Evolutionary conservation across 2,797 vertebrate genomes (phyloP).

Genomic region (Sardinella longiceps): DNA sequence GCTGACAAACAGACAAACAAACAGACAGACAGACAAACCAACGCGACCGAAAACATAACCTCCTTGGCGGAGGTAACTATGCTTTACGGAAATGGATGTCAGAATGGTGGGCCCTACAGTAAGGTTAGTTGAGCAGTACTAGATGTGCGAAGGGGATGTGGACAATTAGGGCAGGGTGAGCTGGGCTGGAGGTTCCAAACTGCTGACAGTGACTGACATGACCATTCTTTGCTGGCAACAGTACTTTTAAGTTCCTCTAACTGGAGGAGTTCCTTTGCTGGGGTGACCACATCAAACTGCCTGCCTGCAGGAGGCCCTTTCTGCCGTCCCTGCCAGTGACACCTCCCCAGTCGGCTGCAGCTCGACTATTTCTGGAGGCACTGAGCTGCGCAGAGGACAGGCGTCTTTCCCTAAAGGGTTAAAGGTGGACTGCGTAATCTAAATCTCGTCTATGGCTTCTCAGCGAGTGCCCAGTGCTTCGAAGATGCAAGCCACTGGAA

Average conservation of each 20-base stretch:
- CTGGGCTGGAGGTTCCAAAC: not conserved
- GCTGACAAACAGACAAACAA: too few relatives aligned
- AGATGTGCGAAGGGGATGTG: not conserved
- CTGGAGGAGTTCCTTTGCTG: not conserved
- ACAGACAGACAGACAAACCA: too few relatives aligned
- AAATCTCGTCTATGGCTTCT: constrained; percentile 21
- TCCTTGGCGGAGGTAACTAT: too few relatives aligned
- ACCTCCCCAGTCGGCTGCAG: not conserved
- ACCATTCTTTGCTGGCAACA: not conserved
- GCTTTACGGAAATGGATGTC: too few relatives aligned
- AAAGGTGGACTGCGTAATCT: constrained; percentile 15
- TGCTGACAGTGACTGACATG: not conserved
- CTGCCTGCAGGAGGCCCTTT: not conserved
- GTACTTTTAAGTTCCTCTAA: not conserved
- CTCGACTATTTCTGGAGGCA: constrained; percentile 31
- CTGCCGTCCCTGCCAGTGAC: not conserved
- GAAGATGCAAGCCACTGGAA: not conserved
- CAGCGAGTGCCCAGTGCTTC: not conserved
- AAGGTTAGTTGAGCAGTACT: too few relatives aligned
- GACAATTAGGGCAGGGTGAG: not conserved
- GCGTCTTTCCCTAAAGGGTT: constrained; percentile 9
- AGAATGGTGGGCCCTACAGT: too few relatives aligned
- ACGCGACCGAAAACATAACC: too few relatives aligned
- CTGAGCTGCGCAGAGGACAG: constrained; percentile 21
- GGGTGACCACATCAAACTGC: not conserved